Conservation (phyloP, 2,888 invertebrate genomes). For the Alcis repandata region DNA sequence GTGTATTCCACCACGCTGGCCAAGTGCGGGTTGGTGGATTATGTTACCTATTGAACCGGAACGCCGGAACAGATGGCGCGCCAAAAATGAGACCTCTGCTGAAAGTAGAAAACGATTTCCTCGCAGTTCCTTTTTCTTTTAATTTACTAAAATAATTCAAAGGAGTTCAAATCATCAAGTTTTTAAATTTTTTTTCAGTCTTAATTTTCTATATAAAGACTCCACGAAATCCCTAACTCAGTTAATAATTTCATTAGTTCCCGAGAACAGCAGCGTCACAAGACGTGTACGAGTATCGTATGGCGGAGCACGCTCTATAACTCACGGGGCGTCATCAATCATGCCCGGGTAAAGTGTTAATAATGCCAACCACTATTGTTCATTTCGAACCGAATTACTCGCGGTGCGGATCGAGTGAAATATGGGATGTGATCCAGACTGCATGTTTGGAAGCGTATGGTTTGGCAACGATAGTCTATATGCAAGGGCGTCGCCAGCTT, state of each 20-base stretch:
- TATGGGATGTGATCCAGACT: slow-evolving; percentile 33
- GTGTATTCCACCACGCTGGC: too few relatives aligned
- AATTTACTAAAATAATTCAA: too few relatives aligned
- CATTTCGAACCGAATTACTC: slow-evolving; percentile 63
- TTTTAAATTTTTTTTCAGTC: too few relatives aligned
- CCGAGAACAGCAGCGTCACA: slow-evolving; percentile 48
- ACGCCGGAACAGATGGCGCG: too few relatives aligned
- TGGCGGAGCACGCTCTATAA: slow-evolving; percentile 66
- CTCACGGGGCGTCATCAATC: slow-evolving; percentile 81
- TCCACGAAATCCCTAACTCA: background rate
- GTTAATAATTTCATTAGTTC: slow-evolving; percentile 40
- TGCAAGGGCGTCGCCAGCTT: too few relatives aligned
- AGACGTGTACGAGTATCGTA: slow-evolving; percentile 69
- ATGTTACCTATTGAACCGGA: too few relatives aligned
- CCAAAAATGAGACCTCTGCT: too few relatives aligned
- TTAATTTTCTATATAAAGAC: too few relatives aligned
- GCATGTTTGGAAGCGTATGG: slow-evolving; percentile 26
- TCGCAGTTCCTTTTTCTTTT: too few relatives aligned
- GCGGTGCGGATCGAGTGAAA: slow-evolving; percentile 37
- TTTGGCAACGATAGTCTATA: background rate
- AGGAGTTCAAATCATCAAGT: too few relatives aligned
- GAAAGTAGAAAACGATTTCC: too few relatives aligned
- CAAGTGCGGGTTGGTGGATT: too few relatives aligned
- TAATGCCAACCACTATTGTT: slow-evolving; percentile 78
- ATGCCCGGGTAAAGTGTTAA: slow-evolving; percentile 79